Evolutionary conservation across 2,797 vertebrate genomes (phyloP), one percentile per base, ranked within the genome.

Genomic region (Cetoscarus ocellatus): DNA sequence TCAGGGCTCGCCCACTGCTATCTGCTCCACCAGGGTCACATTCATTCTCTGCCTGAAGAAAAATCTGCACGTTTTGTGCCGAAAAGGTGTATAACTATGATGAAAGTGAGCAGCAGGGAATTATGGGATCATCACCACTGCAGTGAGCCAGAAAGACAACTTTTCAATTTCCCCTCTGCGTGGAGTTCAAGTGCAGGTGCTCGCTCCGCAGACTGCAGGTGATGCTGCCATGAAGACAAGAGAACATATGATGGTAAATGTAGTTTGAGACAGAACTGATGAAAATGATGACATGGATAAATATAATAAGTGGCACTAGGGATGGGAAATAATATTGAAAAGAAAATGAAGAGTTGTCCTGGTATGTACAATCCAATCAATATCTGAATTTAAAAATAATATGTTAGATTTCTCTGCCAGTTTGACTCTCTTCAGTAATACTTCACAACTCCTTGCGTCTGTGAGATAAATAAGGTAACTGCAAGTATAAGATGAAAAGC

Each of bases 1-100:
- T 91, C 86, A 42, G 91, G 90, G 79, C 87, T 93, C 18, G 35
- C 91, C 93, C 90, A 87, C 86, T 58, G 80, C 83, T 92, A 91
- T 94, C 87, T 88, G 64, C 81, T 88, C 73, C 43, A 68, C 88
- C 82, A 83, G 89, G 89, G 91, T 91, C 91, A 91, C 90, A 90
- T 92, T 92, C 83, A 91, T 91, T 92, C 82, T 87, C 82, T 61
- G 80, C 79, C 76, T 52, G 35, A 79, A 79, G 80, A 86, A 88
- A 87, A 84, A 90, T 86, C 12, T 77, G 75, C 81, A 77, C 39
- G 42, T 78, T 88, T 83, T 77, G 75, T 86, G 73, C 83, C 61
- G 73, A 47, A 82, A 87, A 85, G 79, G 79, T 88, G 86, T 82
- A 61, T 48, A 81, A 78, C 44, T 17, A 64, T 70, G 79, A 86